Conservation (phyloP, 2,888 invertebrate genomes). For the Ephialtes manifestator region DNA sequence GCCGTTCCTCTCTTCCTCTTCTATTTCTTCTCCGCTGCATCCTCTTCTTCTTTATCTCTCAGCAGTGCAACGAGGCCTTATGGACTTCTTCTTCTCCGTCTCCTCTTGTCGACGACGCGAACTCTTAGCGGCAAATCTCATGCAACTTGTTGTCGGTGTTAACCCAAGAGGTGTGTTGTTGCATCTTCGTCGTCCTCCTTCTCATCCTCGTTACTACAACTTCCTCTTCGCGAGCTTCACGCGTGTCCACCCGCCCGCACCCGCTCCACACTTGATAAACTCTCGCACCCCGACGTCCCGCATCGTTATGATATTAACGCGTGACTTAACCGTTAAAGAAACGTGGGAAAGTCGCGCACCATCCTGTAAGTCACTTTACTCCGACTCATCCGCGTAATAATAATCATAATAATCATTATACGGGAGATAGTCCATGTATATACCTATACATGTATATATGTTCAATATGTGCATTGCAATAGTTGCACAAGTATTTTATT, state of each 20-base stretch:
- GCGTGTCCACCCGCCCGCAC: slow-evolving; percentile 42
- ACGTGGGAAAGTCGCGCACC: slow-evolving; percentile 68
- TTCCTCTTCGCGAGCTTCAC: slow-evolving; percentile 49
- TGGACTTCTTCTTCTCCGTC: slow-evolving; percentile 38
- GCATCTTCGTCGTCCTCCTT: slow-evolving; percentile 45
- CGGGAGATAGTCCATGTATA: not conserved
- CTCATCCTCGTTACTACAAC: slow-evolving; percentile 60
- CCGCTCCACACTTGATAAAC: slow-evolving; percentile 54
- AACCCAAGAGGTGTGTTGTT: not conserved
- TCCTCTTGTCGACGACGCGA: not conserved
- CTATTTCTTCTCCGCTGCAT: slow-evolving; percentile 65
- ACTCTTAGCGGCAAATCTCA: not conserved
- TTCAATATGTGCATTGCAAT: slow-evolving; percentile 36
- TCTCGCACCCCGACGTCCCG: slow-evolving; percentile 39
- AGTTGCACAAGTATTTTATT: slow-evolving; percentile 58
- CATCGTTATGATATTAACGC: slow-evolving; percentile 70
- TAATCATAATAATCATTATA: slow-evolving; percentile 51
- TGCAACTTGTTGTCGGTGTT: not conserved
- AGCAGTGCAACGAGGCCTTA: not conserved
- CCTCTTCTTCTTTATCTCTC: slow-evolving; percentile 41
- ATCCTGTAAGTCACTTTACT: slow-evolving; percentile 57
- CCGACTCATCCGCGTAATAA: slow-evolving; percentile 63
- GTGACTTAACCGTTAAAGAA: slow-evolving; percentile 70
- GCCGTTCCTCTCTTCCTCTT: slow-evolving; percentile 68
- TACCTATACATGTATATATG: slow-evolving; percentile 3